Evolutionary conservation across 2,888 invertebrate species (phyloP), one percentile per base, ranked within the genome.

Genomic region (Cephalotes varians): DNA sequence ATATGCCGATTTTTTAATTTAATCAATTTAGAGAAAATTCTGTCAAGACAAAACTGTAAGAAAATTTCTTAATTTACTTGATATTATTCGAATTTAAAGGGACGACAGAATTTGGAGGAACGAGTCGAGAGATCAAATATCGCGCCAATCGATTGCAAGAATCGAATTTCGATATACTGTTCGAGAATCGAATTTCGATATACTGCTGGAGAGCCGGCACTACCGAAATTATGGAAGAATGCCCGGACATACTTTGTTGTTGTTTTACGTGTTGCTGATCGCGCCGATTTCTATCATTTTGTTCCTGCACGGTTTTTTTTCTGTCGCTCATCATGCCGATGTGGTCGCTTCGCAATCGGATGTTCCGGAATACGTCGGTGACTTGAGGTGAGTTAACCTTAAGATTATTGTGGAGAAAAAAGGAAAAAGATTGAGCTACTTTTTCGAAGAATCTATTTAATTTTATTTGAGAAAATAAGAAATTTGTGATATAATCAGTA

Each of bases 231-330:
- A 25, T 40, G 15, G 62, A 10, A 72, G 73, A 51, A 72, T 73
- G 73, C 40, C 51, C 69, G 74, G 12, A 74, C 79, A 54, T 74
- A 89, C 47, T 85, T 60, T 69, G 54, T 86, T 76, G 58, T 82
- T 91, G n/a, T 82, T 89, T 71, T 93, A 93, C 65, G 62, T 89
- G 5, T 76, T 91, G 56, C 67, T 92, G 21, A 54, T 91, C n/a
- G 88, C 90, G 40, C 84, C 92, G 18, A 89, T 92, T 84, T 90
- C 93, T 12, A 90, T 96, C 28, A 89, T 94, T 80, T 90, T 96
- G 62, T 96, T 96, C 93, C 93, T 96, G 81, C 95, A 95, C 93
- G 96, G 96, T 60, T 96, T 96, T 94, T 96, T 96, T 89, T 96
- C 96, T 64, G 90, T 96, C 81, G 95, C 95, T 90, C 95, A 95